These are phyloP conservation scores for Esox niger DNA, from an alignment of 2,113 vertebrate species.

Conservation along the genomic window DNA sequence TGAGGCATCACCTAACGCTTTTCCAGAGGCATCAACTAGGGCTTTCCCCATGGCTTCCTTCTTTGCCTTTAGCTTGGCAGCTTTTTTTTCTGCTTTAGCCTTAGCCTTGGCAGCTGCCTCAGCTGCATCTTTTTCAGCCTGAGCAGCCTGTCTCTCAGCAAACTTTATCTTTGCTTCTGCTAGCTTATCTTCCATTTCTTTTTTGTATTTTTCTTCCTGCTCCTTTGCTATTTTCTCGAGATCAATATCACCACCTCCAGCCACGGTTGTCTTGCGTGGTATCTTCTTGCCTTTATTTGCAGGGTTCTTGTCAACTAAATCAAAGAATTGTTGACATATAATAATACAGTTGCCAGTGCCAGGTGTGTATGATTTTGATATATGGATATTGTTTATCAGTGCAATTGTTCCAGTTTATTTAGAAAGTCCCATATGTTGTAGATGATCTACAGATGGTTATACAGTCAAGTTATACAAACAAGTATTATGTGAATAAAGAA, in stretches of 20 bases:
- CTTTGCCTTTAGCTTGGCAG: slow-evolving; percentile 18
- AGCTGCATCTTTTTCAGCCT: too few relatives aligned
- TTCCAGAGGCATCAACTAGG: slow-evolving; percentile 38
- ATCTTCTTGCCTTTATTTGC: slow-evolving; percentile 60
- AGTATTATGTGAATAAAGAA: too few relatives aligned
- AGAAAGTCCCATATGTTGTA: too few relatives aligned
- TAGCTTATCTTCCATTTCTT: slow-evolving; percentile 60
- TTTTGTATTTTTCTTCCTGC: slow-evolving; percentile 62
- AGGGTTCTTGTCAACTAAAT: slow-evolving; percentile 63
- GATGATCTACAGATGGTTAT: too few relatives aligned
- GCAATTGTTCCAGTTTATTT: background rate
- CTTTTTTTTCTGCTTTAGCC: slow-evolving; percentile 12
- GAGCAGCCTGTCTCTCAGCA: slow-evolving; percentile 49
- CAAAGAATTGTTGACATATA: background rate
- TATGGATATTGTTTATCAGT: background rate
- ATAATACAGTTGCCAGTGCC: background rate
- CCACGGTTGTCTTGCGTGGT: slow-evolving; percentile 60
- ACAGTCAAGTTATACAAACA: too few relatives aligned
- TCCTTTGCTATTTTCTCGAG: slow-evolving; percentile 65
- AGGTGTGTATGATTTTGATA: background rate
- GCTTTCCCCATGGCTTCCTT: slow-evolving; percentile 15
- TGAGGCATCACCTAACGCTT: slow-evolving; percentile 36
- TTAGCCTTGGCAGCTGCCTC: slow-evolving; percentile 39
- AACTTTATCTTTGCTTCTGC: slow-evolving; percentile 51
- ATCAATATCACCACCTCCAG: slow-evolving; percentile 55